A percentile compares a stretch with the other conserved stretches of the same genome.
Evolutionary conservation across 2,797 vertebrate species (phyloP).

Genomic region (Mormyrops boulengeri): DNA sequence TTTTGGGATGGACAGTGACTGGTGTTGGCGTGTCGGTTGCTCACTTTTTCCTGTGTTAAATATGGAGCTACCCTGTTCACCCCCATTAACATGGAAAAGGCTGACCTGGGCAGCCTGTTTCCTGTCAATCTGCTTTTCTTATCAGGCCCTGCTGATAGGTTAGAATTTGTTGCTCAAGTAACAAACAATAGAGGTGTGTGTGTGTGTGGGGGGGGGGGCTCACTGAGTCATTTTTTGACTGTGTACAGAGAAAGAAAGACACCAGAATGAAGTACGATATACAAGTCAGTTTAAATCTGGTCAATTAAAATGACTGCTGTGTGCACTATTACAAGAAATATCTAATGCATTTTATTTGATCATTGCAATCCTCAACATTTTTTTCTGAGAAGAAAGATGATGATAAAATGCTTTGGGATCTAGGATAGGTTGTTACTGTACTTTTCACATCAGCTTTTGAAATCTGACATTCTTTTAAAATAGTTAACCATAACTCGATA

Average conservation of each 20-base stretch:
- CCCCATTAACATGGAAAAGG: neutral
- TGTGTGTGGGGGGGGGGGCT: neutral
- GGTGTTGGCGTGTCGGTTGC: neutral
- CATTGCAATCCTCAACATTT: neutral
- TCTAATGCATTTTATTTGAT: neutral
- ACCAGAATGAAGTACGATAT: neutral
- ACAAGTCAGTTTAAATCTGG: neutral
- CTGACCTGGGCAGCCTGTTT: neutral
- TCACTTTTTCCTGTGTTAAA: neutral
- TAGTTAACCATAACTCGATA: neutral
- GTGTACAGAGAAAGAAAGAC: neutral
- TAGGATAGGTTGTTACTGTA: neutral
- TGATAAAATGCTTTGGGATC: neutral
- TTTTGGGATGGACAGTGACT: neutral
- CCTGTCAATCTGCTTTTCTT: neutral
- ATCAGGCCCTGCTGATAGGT: neutral
- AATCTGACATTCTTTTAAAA: neutral
- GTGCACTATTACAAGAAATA: neutral
- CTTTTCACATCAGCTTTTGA: neutral
- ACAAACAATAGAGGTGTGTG: neutral
- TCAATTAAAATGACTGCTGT: neutral
- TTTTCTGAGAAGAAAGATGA: neutral
- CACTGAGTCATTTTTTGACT: neutral
- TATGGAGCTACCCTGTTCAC: neutral
- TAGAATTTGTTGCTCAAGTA: neutral